Evolutionary conservation across 1,140 invertebrate species (phyloP), one percentile per base, ranked within the genome.

Genomic region (Antheraea pernyi): DNA sequence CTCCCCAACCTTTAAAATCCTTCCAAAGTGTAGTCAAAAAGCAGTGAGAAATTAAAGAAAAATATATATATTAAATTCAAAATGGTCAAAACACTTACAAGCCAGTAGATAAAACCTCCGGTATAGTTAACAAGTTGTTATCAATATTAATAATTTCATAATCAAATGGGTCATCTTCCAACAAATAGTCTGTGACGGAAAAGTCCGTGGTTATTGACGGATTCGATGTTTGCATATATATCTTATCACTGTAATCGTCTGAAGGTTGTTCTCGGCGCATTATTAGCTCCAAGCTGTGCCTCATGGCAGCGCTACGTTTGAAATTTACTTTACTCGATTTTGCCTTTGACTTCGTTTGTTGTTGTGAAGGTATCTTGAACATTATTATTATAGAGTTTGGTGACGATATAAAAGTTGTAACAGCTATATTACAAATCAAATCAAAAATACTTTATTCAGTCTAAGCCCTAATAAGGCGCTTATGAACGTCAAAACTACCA

Each of bases 91-190:
- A 67, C 37, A 79, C 81, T 81, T 70, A 86, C 83, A 71, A 65
- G 22, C 84, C 77, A 61, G 19, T 68, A 6, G 82, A 82, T 13
- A 75, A 13, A 13, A 76, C 76, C 16, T 81, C 78, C 3, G 82
- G 82, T 10, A 88, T 65, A 16, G 69, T 75, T 0, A 90, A 68
- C 46, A 89, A 68, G 7, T 67, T 77, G 2, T 74, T 71, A 69
- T 91, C 85, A 60, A 91, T 91, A 66, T 91, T 91, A 19, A 91
- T 81, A 19, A 91, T 91, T 7, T 91, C 88, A 63, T 91, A 91
- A 39, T 91, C 88, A 58, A 91, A 85, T 1, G 88, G 77, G 62
- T 91, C 88, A 19, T 81, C 88, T 0, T 87, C 88, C 0, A 91
- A 48, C 7, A 86, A 62, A 9, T 78, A 70, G 10, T 76, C 74